These are phyloP conservation scores for Chrysogorgia sp. DNA, from an alignment of 92 coral and sea anemone species.

Conservation along the genomic window DNA sequence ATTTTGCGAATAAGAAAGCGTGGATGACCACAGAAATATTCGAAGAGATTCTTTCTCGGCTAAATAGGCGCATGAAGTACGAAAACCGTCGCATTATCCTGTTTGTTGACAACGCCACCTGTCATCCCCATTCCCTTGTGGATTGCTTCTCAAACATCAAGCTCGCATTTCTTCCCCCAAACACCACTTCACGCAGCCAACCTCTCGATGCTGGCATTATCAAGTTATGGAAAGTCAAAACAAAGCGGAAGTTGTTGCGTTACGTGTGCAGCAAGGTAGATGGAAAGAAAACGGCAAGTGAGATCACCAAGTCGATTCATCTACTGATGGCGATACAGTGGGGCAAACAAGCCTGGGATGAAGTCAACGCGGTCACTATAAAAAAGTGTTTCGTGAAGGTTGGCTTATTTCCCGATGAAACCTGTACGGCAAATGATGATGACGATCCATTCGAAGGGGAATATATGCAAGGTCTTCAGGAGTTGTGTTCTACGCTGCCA, in stretches of 20 bases:
- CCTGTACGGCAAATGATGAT: not conserved
- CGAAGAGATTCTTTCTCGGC: conserved; percentile 4
- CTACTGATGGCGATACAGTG: conserved; percentile 3
- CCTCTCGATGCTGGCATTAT: conserved; percentile 1
- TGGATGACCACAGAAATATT: too few relatives aligned
- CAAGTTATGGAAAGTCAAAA: conserved; percentile 5
- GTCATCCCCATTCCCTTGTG: conserved; percentile 8
- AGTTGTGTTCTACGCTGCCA: too few relatives aligned
- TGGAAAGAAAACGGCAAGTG: conserved; percentile 10
- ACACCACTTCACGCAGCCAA: not conserved
- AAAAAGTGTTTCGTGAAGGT: too few relatives aligned
- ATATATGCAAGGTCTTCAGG: too few relatives aligned
- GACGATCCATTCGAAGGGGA: not conserved
- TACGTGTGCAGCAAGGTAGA: conserved; percentile 3
- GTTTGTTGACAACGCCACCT: conserved; percentile 1
- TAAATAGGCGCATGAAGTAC: not conserved
- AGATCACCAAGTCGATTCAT: conserved; percentile 10
- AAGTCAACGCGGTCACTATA: too few relatives aligned
- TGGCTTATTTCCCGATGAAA: too few relatives aligned
- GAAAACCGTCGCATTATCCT: not conserved
- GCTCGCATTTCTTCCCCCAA: not conserved
- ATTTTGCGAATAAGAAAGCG: conserved; percentile 6
- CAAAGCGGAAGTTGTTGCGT: conserved; percentile 9
- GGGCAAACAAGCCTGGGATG: conserved; percentile 9
- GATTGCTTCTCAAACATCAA: too few relatives aligned